Evolutionary conservation across 1,140 invertebrate genomes (phyloP).

Genomic region (Magallana gigas): DNA sequence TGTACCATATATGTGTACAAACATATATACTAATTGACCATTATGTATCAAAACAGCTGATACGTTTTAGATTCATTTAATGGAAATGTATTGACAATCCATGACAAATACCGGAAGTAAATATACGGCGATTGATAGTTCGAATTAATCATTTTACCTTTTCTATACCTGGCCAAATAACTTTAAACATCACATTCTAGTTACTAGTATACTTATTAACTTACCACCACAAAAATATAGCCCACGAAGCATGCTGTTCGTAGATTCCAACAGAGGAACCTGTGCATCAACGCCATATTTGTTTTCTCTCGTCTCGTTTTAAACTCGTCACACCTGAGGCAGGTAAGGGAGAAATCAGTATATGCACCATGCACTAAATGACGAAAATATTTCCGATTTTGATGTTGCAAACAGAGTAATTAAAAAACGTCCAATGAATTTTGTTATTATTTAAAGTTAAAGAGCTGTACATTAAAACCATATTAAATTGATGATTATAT

Average conservation of each 20-base stretch:
- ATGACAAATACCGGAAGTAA: not conserved
- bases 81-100: no score
- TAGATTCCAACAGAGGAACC: conserved; percentile 72
- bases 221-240: conserved; percentile 65
- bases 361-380: not conserved
- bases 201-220: conserved; percentile 11
- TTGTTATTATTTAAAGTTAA: no score
- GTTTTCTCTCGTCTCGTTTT: conserved; percentile 51
- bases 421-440: no score
- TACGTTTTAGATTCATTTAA: no score
- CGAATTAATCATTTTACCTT: not conserved
- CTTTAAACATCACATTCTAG: no score
- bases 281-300: conserved; percentile 69
- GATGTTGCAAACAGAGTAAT: no score
- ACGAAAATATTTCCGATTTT: no score
- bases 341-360: not conserved
- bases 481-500: no score
- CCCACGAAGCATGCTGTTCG: conserved; percentile 66
- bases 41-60: no score
- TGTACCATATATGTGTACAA: no score
- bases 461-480: no score
- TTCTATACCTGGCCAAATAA: not conserved
- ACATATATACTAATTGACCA: no score
- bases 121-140: conserved; percentile 30
- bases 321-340: conserved; percentile 47